A percentile compares a stretch with the other conserved stretches of the same genome.
phyloP scores from a whole-genome alignment of 2,888 invertebrate genomes.

The Catocala nupta region DNA sequence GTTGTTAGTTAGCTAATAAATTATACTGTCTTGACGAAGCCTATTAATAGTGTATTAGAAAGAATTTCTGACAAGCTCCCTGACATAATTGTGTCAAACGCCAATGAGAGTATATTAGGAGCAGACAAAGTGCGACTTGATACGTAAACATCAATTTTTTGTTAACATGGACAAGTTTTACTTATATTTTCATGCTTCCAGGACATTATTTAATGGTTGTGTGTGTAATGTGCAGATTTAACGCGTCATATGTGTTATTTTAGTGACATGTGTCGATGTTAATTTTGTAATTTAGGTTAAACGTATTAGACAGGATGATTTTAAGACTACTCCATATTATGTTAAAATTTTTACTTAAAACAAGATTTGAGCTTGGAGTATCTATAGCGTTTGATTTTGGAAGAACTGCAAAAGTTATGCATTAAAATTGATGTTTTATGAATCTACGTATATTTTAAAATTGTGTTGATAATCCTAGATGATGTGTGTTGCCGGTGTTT shows the following conservation, averaged over 20 bases:
- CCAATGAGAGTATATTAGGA: conserved; percentile 22
- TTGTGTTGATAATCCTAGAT: too few relatives aligned
- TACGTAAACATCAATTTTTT: conserved; percentile 16
- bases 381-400: too few relatives aligned
- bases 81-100: conserved; percentile 50
- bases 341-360: too few relatives aligned
- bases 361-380: too few relatives aligned
- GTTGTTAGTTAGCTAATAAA: conserved; percentile 27
- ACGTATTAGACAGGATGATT: background rate
- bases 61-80: conserved; percentile 36
- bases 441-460: too few relatives aligned
- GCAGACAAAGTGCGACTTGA: conserved; percentile 23
- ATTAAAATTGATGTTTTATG: too few relatives aligned
- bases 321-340: too few relatives aligned
- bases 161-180: background rate
- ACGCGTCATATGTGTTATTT: background rate
- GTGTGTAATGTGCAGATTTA: conserved; percentile 1
- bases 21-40: conserved; percentile 29
- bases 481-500: too few relatives aligned
- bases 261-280: conserved; percentile 1
- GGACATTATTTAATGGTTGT: background rate
- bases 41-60: conserved; percentile 40
- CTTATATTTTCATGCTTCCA: background rate
- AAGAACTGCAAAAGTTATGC: too few relatives aligned
- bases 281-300: conserved; percentile 4